A percentile compares a stretch with the other conserved stretches of the same genome.
phyloP scores from a whole-genome alignment of 2,888 invertebrate species.

The Megastigmus dorsalis region DNA sequence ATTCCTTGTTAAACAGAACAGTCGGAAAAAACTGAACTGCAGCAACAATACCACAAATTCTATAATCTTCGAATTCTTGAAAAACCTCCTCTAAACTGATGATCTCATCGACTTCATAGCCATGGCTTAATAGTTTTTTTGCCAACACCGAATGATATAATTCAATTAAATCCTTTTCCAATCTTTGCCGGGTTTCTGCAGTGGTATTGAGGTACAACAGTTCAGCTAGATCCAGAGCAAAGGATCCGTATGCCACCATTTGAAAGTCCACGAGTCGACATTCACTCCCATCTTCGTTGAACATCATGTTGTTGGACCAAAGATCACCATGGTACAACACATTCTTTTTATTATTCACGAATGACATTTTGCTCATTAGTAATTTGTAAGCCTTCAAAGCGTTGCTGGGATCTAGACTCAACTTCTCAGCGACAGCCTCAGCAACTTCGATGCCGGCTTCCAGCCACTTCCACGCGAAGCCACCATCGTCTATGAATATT shows the following conservation, averaged over 20 bases:
- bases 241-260: not conserved
- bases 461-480: constrained; percentile 16
- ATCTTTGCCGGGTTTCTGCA: not conserved
- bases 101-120: not conserved
- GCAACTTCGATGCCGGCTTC: constrained; percentile 1
- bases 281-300: not conserved
- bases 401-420: not conserved
- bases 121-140: not conserved
- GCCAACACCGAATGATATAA: constrained; percentile 6
- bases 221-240: constrained; percentile 6
- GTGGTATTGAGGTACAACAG: constrained; percentile 10
- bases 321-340: constrained; percentile 36
- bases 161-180: constrained; percentile 19
- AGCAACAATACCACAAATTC: constrained; percentile 8
- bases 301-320: constrained; percentile 44
- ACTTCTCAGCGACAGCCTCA: constrained; percentile 4
- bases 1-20: constrained; percentile 15
- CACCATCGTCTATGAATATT: not conserved
- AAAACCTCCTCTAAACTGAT: not conserved
- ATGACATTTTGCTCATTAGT: not conserved
- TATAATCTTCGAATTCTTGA: not conserved
- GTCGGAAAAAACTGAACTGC: constrained; percentile 24
- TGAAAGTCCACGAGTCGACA: constrained; percentile 39
- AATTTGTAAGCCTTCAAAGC: not conserved
- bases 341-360: not conserved